phyloP scores from a whole-genome alignment of 2,888 invertebrate species.

The Cephonodes hylas region DNA sequence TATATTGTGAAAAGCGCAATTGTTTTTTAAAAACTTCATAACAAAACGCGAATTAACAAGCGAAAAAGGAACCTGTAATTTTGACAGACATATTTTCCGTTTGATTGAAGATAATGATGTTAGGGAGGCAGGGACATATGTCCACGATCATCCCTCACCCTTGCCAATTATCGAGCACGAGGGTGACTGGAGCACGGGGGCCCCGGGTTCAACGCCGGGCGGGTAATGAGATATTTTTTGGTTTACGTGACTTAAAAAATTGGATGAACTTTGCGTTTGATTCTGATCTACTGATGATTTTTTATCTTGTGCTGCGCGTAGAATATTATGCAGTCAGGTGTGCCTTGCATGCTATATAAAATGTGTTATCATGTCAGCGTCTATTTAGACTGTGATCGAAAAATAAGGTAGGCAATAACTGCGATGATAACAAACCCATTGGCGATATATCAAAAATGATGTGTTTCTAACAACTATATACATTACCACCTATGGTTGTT shows the following conservation, averaged over 20 bases:
- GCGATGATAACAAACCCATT: too few relatives aligned
- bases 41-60: not conserved
- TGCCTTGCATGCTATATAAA: too few relatives aligned
- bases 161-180: constrained; percentile 45
- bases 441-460: too few relatives aligned
- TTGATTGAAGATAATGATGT: constrained; percentile 65
- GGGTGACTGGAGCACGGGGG: not conserved
- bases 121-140: constrained; percentile 56
- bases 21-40: not conserved
- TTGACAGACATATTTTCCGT: constrained; percentile 44
- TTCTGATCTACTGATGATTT: not conserved
- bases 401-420: too few relatives aligned
- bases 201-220: not conserved
- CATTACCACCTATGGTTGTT: too few relatives aligned
- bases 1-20: not conserved
- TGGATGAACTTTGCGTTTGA: not conserved
- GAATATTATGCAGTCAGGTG: too few relatives aligned
- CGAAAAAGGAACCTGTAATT: constrained; percentile 20
- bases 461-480: too few relatives aligned
- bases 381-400: too few relatives aligned
- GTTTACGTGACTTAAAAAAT: not conserved
- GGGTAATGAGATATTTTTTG: constrained; percentile 3
- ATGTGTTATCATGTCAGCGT: too few relatives aligned
- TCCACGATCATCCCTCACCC: constrained; percentile 49
- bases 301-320: too few relatives aligned